Evolutionary conservation across 2,888 invertebrate genomes (phyloP).

Genomic region (Drosophila peninsularis): DNA sequence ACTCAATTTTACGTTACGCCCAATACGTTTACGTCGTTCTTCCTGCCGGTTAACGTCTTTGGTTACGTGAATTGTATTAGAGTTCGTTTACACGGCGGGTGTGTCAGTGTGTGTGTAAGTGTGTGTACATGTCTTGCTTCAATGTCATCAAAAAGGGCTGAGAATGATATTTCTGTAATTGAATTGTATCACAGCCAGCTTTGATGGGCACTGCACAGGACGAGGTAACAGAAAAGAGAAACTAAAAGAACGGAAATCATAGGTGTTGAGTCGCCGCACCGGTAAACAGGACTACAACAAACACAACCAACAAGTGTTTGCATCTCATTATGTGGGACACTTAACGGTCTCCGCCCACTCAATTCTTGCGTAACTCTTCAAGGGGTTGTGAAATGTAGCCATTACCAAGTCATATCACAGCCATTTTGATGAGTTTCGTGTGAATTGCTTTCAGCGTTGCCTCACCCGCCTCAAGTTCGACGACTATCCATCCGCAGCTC

Average conservation of each 20-base stretch:
- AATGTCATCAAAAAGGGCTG: constrained; percentile 85
- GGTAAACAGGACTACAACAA: constrained; percentile 18
- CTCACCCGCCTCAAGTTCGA: neutral
- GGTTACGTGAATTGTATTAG: constrained; percentile 62
- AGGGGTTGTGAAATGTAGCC: constrained; percentile 84
- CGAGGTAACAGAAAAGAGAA: constrained; percentile 30
- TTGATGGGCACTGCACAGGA: constrained; percentile 85
- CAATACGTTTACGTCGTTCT: constrained; percentile 55
- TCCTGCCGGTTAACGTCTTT: constrained; percentile 51
- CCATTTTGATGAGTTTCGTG: constrained; percentile 85
- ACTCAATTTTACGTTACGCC: constrained; percentile 55
- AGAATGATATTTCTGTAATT: constrained; percentile 81
- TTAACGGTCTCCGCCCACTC: neutral
- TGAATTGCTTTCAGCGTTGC: constrained; percentile 39
- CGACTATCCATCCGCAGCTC: neutral
- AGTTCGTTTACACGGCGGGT: constrained; percentile 48
- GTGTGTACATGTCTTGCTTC: constrained; percentile 69
- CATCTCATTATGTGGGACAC: constrained; percentile 26
- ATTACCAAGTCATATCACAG: constrained; percentile 83
- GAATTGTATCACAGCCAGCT: constrained; percentile 85
- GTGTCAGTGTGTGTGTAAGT: constrained; percentile 21
- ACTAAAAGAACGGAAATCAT: neutral
- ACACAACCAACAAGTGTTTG: constrained; percentile 64
- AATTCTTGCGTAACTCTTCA: constrained; percentile 84
- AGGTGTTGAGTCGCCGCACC: constrained; percentile 3